These are phyloP conservation scores for Epinotia ramella DNA, from an alignment of 2,888 invertebrate genomes.

Conservation along the genomic window DNA sequence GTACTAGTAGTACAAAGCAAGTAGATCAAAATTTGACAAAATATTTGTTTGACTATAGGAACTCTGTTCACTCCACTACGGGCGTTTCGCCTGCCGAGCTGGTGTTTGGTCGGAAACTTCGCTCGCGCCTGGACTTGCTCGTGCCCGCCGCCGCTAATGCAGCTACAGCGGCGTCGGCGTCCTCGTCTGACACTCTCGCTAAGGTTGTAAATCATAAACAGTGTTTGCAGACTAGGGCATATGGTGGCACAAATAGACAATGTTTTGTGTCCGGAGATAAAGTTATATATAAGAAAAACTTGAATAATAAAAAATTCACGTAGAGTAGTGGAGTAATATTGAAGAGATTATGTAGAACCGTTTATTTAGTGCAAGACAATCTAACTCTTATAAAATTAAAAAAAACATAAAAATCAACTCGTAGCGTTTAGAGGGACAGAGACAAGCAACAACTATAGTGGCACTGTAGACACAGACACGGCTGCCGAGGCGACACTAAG, in stretches of 20 bases:
- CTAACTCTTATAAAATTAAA: background rate
- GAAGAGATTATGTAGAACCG: background rate
- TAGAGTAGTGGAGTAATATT: slow-evolving; percentile 4
- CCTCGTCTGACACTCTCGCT: background rate
- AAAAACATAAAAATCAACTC: slow-evolving; percentile 19
- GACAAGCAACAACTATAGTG: background rate
- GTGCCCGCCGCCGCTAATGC: too few species aligned
- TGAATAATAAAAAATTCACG: background rate
- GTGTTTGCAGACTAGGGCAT: slow-evolving; percentile 11
- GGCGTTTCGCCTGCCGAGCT: too few species aligned
- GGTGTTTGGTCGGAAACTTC: too few species aligned
- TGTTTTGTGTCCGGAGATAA: background rate
- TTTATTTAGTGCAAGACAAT: slow-evolving; percentile 5
- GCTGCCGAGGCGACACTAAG: background rate
- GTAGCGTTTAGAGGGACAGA: slow-evolving; percentile 2
- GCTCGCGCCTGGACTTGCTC: too few species aligned
- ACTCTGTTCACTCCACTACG: too few species aligned
- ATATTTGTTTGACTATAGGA: too few species aligned
- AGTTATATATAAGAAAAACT: background rate
- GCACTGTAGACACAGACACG: background rate
- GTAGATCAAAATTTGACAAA: too few species aligned
- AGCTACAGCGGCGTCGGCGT: too few species aligned
- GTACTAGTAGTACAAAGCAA: too few species aligned
- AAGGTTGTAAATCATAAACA: slow-evolving; percentile 1
- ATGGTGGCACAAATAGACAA: slow-evolving; percentile 3